Conservation (phyloP, 1,140 invertebrate genomes). For the Papilio dardanus region DNA sequence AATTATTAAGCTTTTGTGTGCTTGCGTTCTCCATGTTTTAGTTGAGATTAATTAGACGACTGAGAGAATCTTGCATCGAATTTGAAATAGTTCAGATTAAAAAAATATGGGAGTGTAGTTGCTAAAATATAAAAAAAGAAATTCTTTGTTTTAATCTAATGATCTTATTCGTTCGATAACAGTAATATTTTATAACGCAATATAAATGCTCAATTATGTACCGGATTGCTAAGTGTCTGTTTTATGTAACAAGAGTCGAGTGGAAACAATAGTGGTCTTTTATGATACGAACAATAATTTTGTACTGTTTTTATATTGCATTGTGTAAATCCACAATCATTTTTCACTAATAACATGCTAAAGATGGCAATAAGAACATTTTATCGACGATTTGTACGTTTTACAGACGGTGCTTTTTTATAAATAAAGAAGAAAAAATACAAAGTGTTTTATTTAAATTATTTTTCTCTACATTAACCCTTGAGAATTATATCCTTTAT, state of each 20-base stretch:
- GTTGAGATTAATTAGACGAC: conserved; percentile 40
- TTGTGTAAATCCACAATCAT: conserved; percentile 51
- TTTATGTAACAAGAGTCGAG: conserved; percentile 39
- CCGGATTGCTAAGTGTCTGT: conserved; percentile 40
- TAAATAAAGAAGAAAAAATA: conserved; percentile 66
- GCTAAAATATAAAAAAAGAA: conserved; percentile 48
- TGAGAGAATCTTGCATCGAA: conserved; percentile 37
- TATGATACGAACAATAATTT: conserved; percentile 66
- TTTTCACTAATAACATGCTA: conserved; percentile 76
- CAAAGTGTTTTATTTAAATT: conserved; percentile 47
- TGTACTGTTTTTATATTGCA: conserved; percentile 65
- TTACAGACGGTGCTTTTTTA: conserved; percentile 81
- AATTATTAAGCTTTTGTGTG: conserved; percentile 47
- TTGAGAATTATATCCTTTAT: no score
- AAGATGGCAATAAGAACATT: conserved; percentile 73
- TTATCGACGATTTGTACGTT: conserved; percentile 78
- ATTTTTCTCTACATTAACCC: neutral
- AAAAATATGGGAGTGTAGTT: conserved; percentile 64
- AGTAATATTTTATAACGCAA: conserved; percentile 46
- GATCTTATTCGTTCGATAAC: conserved; percentile 41
- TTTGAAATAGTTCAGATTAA: conserved; percentile 42
- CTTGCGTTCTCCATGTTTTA: conserved; percentile 61
- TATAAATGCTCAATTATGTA: conserved; percentile 55
- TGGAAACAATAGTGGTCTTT: conserved; percentile 57
- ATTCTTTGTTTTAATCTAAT: conserved; percentile 37